A percentile compares a stretch with the other conserved stretches of the same genome.
Conservation (phyloP, 2,797 vertebrate species). For the Parauchenoglanis punctatus region DNA sequence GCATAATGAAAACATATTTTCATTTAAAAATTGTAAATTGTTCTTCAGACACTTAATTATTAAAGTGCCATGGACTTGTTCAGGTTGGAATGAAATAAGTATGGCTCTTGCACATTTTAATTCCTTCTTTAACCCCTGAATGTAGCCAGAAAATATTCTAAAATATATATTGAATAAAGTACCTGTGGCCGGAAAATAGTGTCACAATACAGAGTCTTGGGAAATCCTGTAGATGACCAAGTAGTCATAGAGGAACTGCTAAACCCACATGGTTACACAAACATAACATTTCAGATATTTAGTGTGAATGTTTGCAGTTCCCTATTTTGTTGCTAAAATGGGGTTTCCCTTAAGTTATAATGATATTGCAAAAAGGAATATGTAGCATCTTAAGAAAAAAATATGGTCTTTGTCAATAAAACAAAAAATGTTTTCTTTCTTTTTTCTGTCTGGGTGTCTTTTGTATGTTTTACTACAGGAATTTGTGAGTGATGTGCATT, state of each 20-base stretch:
- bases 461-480: constrained; percentile 68
- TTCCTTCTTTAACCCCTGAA: neutral
- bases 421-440: neutral
- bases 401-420: neutral
- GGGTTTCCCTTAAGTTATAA: neutral
- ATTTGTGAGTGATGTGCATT: constrained; percentile 76
- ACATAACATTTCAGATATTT: neutral
- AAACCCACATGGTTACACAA: neutral
- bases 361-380: neutral
- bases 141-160: neutral
- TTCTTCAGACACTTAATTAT: neutral
- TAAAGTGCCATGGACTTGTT: neutral
- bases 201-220: neutral
- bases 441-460: constrained; percentile 34
- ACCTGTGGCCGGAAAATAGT: neutral
- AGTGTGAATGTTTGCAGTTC: neutral
- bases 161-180: neutral
- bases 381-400: neutral
- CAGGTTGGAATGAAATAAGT: neutral
- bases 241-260: constrained; percentile 4
- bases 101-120: neutral
- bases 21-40: neutral
- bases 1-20: neutral
- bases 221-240: constrained; percentile 4
- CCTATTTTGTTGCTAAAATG: constrained; percentile 2